Percentiles rank a stretch among this genome's conserved stretches.
phyloP scores from a whole-genome alignment of 2,113 vertebrate species.

The Pterocles gutturalis region DNA sequence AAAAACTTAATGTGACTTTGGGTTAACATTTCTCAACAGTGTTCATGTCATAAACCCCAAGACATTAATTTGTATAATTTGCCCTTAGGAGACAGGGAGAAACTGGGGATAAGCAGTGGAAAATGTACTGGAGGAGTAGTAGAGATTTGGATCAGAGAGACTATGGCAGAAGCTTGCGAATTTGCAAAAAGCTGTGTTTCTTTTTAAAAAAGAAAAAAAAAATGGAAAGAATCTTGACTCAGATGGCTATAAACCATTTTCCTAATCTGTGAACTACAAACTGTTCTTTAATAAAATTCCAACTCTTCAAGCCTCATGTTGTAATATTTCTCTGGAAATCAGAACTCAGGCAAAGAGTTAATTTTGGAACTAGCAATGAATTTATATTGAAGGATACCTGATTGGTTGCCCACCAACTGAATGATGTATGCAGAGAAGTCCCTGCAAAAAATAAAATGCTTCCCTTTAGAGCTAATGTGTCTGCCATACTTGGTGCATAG shows the following conservation, averaged over 20 bases:
- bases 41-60: slow-evolving; percentile 7
- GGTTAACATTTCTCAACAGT: slow-evolving; percentile 26
- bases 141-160: slow-evolving; percentile 4
- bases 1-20: background rate
- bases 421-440: background rate
- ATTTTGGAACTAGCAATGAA: background rate
- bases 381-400: background rate
- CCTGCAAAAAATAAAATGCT: background rate
- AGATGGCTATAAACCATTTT: background rate
- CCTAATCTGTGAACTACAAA: background rate
- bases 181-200: background rate
- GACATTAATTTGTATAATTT: slow-evolving; percentile 42
- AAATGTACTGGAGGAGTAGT: background rate
- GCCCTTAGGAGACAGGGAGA: background rate
- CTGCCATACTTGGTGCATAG: background rate
- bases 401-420: background rate
- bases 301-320: background rate
- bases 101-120: background rate
- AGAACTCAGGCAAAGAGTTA: background rate
- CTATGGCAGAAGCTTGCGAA: background rate
- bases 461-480: background rate
- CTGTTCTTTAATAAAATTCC: background rate
- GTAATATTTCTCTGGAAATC: background rate
- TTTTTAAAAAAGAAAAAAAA: background rate
- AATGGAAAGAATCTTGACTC: background rate